Conservation (phyloP, 2,888 invertebrate species). For the Bimastos eiseni region DNA sequence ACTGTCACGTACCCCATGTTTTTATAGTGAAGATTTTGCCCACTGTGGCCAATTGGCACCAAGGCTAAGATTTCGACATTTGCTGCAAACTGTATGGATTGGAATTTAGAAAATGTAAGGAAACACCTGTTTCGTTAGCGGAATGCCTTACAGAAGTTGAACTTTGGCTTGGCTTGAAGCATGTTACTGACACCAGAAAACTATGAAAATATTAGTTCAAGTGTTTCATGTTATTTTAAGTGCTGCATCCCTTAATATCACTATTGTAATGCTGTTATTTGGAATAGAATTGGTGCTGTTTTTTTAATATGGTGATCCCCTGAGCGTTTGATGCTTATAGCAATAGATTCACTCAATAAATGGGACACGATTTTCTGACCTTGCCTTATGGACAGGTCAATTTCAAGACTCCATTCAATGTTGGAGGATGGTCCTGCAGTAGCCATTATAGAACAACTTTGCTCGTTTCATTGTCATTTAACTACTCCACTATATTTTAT, state of each 20-base stretch:
- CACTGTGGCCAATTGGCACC: background rate
- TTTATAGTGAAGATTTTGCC: background rate
- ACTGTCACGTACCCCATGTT: background rate
- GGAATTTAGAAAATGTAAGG: background rate
- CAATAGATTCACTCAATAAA: background rate
- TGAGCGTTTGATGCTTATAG: background rate
- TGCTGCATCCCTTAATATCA: background rate
- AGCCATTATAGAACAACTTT: background rate
- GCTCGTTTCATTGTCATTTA: background rate
- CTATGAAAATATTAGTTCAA: background rate
- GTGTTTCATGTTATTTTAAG: background rate
- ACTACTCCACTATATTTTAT: background rate
- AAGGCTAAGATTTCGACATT: background rate
- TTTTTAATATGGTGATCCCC: background rate
- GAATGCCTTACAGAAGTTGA: background rate
- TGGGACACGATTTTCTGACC: background rate
- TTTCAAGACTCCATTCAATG: background rate
- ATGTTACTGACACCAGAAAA: constrained; percentile 1
- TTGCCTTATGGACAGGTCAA: background rate
- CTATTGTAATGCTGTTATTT: background rate
- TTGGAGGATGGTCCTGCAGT: too few species aligned
- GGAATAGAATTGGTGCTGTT: background rate
- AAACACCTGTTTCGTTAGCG: background rate
- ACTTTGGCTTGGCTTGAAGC: background rate
- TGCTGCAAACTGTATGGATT: background rate